Evolutionary conservation across 1,140 invertebrate genomes (phyloP), one percentile per base, ranked within the genome.

Genomic region (Anoplolepis gracilipes): DNA sequence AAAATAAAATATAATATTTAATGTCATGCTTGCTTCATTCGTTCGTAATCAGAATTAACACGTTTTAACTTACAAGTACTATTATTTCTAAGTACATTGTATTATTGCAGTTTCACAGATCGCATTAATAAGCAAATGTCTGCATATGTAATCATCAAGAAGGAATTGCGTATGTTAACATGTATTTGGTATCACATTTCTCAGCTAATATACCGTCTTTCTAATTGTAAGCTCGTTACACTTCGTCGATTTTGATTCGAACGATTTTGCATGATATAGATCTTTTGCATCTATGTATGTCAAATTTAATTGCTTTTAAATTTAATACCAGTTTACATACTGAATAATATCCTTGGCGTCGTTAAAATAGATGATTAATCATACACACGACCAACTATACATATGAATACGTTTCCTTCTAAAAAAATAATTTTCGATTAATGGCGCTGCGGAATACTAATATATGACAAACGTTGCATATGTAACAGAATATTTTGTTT

Each of bases 121-220:
- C 89, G 87, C 84, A 89, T 91, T 88, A 88, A 73, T 39, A 3
- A 84, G 89, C 84, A 89, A 88, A 91, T 85, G 81, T 76, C 3
- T 39, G 72, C 82, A 72, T 88, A 85, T 76, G 81, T 91, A 87
- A 88, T 89, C 39, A 28, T 10, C 22, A 76, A 49, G 70, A 25
- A n/a, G 42, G 55, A 88, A 88, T 86, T 19, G 22, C n/a, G 49
- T 19, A 28, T 22, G 64, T 82, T 59, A 55, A 69, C 55, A 16
- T 82, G 65, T 69, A 64, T 78, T 85, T 77, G 69, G 8, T 84
- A 79, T 22, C 49, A 19, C 78, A 84, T 90, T 87, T 90, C 88
- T 89, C 88, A 84, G 30, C 13, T n/a, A 25, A 39, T 5, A 36
- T 39, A 8, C 39, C 3, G 22, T 55, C 22, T 49, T 22, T 57